A percentile compares a stretch with the other conserved stretches of the same genome.
These are phyloP conservation scores for Gambusia affinis DNA, from an alignment of 2,113 vertebrate species.

Conservation along the genomic window DNA sequence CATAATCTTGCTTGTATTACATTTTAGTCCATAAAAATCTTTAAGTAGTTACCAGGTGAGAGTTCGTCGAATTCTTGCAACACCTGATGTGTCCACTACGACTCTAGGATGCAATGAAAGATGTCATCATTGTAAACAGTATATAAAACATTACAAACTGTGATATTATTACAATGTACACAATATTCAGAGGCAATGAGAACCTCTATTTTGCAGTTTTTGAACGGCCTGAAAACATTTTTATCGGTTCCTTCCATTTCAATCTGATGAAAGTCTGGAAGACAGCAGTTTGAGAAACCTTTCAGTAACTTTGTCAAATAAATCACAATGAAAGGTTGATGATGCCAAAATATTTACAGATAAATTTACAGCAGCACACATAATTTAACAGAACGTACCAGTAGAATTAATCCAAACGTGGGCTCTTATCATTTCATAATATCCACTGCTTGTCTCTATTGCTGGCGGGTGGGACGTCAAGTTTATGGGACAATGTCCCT, in stretches of 20 bases:
- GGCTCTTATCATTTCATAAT: slow-evolving; percentile 35
- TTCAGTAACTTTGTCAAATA: not conserved
- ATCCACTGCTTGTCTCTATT: rapidly evolving
- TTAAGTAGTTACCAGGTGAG: not conserved
- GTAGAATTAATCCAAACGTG: slow-evolving; percentile 28
- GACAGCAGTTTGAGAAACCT: not conserved
- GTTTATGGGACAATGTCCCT: slow-evolving; percentile 33
- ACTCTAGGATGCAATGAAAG: not conserved
- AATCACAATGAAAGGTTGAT: not conserved
- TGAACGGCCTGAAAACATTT: not conserved
- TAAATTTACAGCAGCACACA: not conserved
- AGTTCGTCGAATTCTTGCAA: not conserved
- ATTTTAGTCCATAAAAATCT: not conserved
- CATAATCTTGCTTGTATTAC: not conserved
- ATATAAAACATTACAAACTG: not conserved
- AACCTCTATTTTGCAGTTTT: slow-evolving; percentile 15
- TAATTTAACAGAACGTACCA: slow-evolving; percentile 38
- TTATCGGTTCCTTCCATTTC: not conserved
- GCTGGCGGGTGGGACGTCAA: slow-evolving; percentile 3
- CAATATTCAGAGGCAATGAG: not conserved
- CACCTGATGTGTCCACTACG: not conserved
- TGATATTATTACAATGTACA: not conserved
- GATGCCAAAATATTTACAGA: not conserved
- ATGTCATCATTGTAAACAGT: not conserved
- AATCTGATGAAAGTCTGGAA: slow-evolving; percentile 51